phyloP scores from a whole-genome alignment of 2,888 invertebrate species.

The Drosophila basisetae region DNA sequence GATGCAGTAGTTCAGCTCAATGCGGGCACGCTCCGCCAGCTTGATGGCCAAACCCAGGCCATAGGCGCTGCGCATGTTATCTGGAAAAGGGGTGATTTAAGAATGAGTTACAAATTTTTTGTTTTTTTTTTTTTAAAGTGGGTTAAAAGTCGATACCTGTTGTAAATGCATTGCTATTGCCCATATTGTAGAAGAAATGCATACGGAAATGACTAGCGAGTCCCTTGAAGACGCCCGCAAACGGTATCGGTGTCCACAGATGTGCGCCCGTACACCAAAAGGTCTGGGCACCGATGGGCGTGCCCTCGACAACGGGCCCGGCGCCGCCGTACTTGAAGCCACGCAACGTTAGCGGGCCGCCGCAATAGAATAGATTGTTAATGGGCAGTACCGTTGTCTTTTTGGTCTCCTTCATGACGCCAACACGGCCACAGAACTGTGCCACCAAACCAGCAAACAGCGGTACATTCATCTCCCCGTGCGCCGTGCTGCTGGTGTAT shows the following conservation, averaged over 20 bases:
- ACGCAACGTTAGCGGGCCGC: conserved; percentile 94
- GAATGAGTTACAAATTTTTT: background rate
- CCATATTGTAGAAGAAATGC: conserved; percentile 95
- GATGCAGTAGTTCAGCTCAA: conserved; percentile 97
- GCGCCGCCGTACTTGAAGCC: conserved; percentile 95
- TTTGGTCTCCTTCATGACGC: conserved; percentile 81
- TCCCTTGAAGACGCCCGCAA: conserved; percentile 91
- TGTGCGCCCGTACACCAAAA: conserved; percentile 96
- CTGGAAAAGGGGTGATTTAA: conserved; percentile 76
- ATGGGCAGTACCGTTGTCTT: conserved; percentile 81
- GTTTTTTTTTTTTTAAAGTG: background rate
- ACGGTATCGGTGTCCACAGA: conserved; percentile 95
- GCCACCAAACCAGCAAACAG: conserved; percentile 86
- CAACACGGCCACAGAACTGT: conserved; percentile 83
- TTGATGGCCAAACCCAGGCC: conserved; percentile 94
- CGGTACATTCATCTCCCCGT: conserved; percentile 89
- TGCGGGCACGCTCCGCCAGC: conserved; percentile 93
- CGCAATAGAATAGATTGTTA: conserved; percentile 86
- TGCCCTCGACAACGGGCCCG: conserved; percentile 93
- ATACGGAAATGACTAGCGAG: conserved; percentile 94
- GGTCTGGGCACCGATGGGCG: conserved; percentile 90
- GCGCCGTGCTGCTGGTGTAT: conserved; percentile 93
- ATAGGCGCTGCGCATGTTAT: conserved; percentile 89
- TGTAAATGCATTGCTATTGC: conserved; percentile 89
- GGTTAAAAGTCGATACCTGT: conserved; percentile 67